Conservation (phyloP, 2,888 invertebrate genomes). For the Epinotia bilunana region DNA sequence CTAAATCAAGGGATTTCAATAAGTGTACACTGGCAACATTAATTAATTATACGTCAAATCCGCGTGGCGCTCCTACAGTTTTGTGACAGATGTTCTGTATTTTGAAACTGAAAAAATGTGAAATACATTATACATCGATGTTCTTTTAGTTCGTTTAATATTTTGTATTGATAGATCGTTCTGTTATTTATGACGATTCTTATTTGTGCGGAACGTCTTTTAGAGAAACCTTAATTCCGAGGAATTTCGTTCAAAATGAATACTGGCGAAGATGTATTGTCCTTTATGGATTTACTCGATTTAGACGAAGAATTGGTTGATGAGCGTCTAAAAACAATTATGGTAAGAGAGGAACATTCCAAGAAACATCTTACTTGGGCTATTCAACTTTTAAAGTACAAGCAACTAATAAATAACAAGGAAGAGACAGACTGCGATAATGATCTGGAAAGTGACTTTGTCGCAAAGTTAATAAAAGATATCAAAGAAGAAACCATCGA, state of each 20-base stretch:
- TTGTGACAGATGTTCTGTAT: constrained; percentile 32
- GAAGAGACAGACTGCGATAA: constrained; percentile 75
- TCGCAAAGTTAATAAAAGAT: constrained; percentile 62
- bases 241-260: constrained; percentile 53
- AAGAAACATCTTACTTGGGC: constrained; percentile 65
- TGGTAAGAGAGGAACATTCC: constrained; percentile 60
- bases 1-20: background rate
- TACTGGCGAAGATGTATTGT: constrained; percentile 56
- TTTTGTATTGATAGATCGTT: background rate
- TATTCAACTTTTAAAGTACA: constrained; percentile 71
- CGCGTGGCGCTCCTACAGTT: constrained; percentile 21
- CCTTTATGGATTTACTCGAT: constrained; percentile 73
- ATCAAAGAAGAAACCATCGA: constrained; percentile 60
- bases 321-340: constrained; percentile 65
- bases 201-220: background rate
- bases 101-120: constrained; percentile 17
- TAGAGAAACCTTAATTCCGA: background rate
- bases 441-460: constrained; percentile 66
- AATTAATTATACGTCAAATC: constrained; percentile 19
- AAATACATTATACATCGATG: background rate
- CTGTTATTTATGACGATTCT: background rate
- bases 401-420: constrained; percentile 69
- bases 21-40: constrained; percentile 11
- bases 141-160: background rate
- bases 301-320: constrained; percentile 76